A percentile compares a stretch with the other conserved stretches of the same genome.
Evolutionary conservation across 1,140 invertebrate genomes (phyloP).

Genomic region (Papilio dardanus): DNA sequence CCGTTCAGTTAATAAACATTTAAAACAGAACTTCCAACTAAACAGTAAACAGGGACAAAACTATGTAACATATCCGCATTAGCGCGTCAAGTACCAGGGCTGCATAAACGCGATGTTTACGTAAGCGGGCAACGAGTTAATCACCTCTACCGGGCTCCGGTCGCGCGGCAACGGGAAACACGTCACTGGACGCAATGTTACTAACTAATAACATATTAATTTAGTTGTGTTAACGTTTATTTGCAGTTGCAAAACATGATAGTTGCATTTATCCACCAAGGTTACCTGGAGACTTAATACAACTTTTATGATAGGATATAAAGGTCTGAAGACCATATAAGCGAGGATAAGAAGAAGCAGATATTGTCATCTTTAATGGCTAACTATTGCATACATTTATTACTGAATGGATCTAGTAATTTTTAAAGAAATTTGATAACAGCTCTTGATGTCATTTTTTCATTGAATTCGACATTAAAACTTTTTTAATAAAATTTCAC

Average conservation of each 20-base stretch:
- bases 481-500: neutral
- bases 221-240: neutral
- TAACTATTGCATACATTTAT: too few species aligned
- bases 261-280: neutral
- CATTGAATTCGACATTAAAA: neutral
- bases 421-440: neutral
- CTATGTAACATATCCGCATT: slow-evolving; percentile 27
- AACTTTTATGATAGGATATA: neutral
- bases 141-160: slow-evolving; percentile 13
- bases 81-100: slow-evolving; percentile 20
- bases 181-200: slow-evolving; percentile 9
- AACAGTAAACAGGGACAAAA: slow-evolving; percentile 5
- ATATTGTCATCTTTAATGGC: neutral
- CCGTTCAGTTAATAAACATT: neutral
- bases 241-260: neutral
- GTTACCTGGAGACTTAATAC: neutral
- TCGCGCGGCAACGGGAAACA: slow-evolving; percentile 9
- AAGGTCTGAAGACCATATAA: neutral
- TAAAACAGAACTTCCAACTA: too few species aligned
- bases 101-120: slow-evolving; percentile 11
- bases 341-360: neutral
- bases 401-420: neutral
- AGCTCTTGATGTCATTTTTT: neutral
- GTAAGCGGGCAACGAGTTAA: slow-evolving; percentile 18
- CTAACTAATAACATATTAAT: slow-evolving; percentile 1